A percentile compares a stretch with the other conserved stretches of the same genome.
These are phyloP conservation scores for Oryzias sinensis DNA, from an alignment of 2,797 vertebrate genomes.

Conservation along the genomic window DNA sequence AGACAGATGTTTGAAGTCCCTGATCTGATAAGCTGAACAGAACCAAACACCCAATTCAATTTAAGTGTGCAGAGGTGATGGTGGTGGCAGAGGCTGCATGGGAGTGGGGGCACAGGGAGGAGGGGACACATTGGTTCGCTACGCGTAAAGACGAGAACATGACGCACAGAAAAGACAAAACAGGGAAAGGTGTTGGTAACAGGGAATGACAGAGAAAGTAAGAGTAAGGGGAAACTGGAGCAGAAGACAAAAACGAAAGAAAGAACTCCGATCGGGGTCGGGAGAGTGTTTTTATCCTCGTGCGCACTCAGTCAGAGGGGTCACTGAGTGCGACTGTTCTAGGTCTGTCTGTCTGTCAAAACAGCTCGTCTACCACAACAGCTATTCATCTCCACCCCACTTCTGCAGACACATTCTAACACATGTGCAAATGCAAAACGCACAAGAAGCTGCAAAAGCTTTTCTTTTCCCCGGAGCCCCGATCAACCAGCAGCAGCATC, in stretches of 20 bases:
- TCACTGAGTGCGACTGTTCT: constrained; percentile 78
- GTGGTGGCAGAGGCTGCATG: not conserved
- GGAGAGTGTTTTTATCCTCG: constrained; percentile 66
- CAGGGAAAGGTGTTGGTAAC: constrained; percentile 27
- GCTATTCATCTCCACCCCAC: constrained; percentile 51
- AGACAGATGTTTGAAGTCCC: constrained; percentile 69
- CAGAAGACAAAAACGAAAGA: constrained; percentile 32
- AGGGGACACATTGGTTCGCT: not conserved
- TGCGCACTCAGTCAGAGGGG: constrained; percentile 71
- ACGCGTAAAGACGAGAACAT: constrained; percentile 6
- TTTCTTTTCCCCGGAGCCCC: constrained; percentile 32
- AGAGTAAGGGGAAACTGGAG: constrained; percentile 43
- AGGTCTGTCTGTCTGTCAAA: constrained; percentile 71
- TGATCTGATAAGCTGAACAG: constrained; percentile 52
- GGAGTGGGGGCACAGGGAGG: not conserved
- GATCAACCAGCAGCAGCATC: constrained; percentile 48
- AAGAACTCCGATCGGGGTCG: constrained; percentile 42
- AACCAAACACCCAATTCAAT: constrained; percentile 29
- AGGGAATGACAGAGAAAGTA: constrained; percentile 45
- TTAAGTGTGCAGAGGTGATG: constrained; percentile 12
- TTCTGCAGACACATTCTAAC: constrained; percentile 31
- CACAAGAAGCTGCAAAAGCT: constrained; percentile 29
- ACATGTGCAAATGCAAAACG: constrained; percentile 33
- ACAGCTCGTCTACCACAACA: constrained; percentile 64
- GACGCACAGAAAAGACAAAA: constrained; percentile 10